Conservation (phyloP, 1,140 invertebrate genomes). For the Cheumatopsyche charites region DNA sequence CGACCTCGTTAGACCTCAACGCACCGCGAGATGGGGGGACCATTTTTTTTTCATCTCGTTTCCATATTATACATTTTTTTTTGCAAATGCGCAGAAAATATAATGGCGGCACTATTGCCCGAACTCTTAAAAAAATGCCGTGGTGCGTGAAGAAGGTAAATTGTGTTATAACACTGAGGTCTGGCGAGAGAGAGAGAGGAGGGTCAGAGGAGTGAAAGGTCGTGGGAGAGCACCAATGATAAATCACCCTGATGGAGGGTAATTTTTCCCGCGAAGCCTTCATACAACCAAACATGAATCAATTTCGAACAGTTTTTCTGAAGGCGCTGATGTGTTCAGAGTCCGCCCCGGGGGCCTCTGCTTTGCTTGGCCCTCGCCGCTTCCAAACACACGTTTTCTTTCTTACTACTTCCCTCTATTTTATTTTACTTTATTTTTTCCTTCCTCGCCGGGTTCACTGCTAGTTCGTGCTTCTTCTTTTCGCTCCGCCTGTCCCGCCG, state of each 20-base stretch:
- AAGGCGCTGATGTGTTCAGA: constrained; percentile 30
- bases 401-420: not conserved
- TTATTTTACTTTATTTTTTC: not conserved
- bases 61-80: not conserved
- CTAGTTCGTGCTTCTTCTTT: not conserved
- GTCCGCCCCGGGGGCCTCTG: constrained; percentile 18
- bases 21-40: not conserved
- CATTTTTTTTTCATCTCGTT: no score
- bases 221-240: constrained; percentile 37
- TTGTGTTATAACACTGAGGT: constrained; percentile 37
- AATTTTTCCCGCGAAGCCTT: constrained; percentile 39
- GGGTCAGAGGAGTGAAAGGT: constrained; percentile 41
- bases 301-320: constrained; percentile 39
- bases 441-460: not conserved
- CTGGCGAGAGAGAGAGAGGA: not conserved
- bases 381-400: constrained; percentile 29
- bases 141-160: constrained; percentile 35
- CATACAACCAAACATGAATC: constrained; percentile 38
- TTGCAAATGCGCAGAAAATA: constrained; percentile 18
- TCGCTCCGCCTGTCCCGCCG: no score
- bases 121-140: constrained; percentile 32
- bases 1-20: constrained; percentile 8
- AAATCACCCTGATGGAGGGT: constrained; percentile 42
- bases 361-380: no score
- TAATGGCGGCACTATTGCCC: constrained; percentile 28